Conservation (phyloP, 2,113 vertebrate genomes). For the Struthidea cinerea region DNA sequence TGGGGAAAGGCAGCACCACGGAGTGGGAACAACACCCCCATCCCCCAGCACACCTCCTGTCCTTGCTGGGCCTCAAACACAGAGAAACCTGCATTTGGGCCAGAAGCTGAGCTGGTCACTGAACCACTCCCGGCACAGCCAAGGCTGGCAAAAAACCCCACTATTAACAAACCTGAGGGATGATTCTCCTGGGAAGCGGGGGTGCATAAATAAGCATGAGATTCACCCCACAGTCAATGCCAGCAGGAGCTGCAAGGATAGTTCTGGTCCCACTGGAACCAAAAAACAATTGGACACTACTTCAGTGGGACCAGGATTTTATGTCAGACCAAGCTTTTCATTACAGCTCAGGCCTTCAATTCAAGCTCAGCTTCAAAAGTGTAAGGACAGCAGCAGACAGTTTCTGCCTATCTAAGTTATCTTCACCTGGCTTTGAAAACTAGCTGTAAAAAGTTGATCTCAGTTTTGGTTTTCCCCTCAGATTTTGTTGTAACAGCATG, state of each 20-base stretch:
- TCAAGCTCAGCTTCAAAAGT: neutral
- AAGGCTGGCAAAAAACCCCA: neutral
- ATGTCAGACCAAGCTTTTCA: neutral
- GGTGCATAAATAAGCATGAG: neutral
- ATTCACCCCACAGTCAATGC: neutral
- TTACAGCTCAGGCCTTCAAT: neutral
- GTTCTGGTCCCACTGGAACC: neutral
- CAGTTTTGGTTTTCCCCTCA: neutral
- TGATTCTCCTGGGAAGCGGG: neutral
- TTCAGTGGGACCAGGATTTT: neutral
- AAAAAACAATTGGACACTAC: neutral
- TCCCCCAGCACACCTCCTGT: rapidly evolving
- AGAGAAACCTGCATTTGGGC: neutral
- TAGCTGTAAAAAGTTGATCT: neutral
- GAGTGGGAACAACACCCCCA: rapidly evolving
- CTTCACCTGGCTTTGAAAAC: neutral
- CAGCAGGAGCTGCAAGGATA: neutral
- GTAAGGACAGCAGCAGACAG: neutral
- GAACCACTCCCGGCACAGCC: neutral
- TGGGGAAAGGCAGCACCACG: slow-evolving; percentile 39
- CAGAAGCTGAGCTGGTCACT: neutral
- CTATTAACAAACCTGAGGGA: neutral
- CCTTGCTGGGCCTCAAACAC: neutral
- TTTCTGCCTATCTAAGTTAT: neutral
- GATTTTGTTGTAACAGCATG: neutral